Conservation (phyloP, 1,140 invertebrate species). For the Brachionus rotundiformis region DNA sequence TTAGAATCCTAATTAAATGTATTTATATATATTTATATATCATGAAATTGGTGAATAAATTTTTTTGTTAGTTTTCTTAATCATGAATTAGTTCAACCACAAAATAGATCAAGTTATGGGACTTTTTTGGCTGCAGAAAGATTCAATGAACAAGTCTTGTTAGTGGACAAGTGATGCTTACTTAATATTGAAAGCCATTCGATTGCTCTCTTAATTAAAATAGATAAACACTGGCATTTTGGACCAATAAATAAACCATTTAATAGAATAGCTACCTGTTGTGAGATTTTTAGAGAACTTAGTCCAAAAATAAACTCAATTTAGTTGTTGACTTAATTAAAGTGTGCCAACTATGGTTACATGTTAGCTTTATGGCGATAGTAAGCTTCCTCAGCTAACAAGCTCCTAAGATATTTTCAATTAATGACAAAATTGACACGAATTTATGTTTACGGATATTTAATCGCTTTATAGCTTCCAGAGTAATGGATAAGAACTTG, state of each 20-base stretch:
- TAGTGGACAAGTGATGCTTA: slow-evolving; percentile 5
- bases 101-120: neutral
- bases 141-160: neutral
- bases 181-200: neutral
- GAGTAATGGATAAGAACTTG: neutral
- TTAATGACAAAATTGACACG: neutral
- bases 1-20: neutral
- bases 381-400: neutral
- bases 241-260: neutral
- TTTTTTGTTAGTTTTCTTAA: neutral
- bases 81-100: slow-evolving; percentile 5
- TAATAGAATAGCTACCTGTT: neutral
- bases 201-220: neutral
- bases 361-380: neutral
- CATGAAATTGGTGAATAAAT: neutral
- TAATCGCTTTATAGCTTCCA: neutral
- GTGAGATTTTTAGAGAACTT: neutral
- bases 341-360: neutral
- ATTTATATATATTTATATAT: neutral
- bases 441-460: neutral
- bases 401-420: neutral
- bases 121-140: neutral
- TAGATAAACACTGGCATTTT: neutral
- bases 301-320: neutral
- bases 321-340: neutral